Base-by-base conservation (phyloP, 2,113 vertebrate genomes). In the Phodopus roborovskii region DNA sequence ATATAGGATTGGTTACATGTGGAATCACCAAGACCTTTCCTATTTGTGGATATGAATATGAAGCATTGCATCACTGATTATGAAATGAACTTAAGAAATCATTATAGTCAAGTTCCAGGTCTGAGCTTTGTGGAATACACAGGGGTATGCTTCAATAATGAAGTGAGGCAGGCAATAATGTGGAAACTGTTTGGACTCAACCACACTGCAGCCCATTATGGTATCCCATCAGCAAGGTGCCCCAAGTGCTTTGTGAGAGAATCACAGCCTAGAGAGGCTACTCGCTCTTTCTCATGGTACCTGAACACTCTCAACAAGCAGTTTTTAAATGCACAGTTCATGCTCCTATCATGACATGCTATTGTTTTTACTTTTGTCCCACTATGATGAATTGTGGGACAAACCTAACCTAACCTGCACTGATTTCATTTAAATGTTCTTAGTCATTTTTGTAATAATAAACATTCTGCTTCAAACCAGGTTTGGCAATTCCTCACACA, bases 1-100 rank as follows among this genome's bases (percentile, higher is more conserved):
- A 97, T 89, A 97, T 97, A 97, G 97, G 96, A 97, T 93, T 97
- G 75, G 90, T 97, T 94, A 97, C 2, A 58, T 93, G 94, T 93
- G 68, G 94, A 94, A 87, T 93, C 91, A 70, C 94, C 83, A 94
- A 92, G 56, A 91, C 88, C 82, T 79, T 60, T 26, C 3, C 68
- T 79, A 66, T 87, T 86, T 94, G 97, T 83, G 94, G 62, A 92
- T 96, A 90, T 83, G 94, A 77, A 94, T 96, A 89, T 88, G 94
- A 97, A 97, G 92, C 13, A 90, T 85, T 95, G 91, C 70, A 90
- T 87, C 93, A 96, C 71, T 77, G 96, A 94, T 97, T 93, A 97
- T 91, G 93, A 85, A 94, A 96, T 94, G 92, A 96, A 98, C 92
- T 97, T 93, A 60, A 4, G 97, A 98, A 98, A 97, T 30, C 0